Evolutionary conservation across 2,888 invertebrate genomes (phyloP).

Genomic region (Plutella xylostella): DNA sequence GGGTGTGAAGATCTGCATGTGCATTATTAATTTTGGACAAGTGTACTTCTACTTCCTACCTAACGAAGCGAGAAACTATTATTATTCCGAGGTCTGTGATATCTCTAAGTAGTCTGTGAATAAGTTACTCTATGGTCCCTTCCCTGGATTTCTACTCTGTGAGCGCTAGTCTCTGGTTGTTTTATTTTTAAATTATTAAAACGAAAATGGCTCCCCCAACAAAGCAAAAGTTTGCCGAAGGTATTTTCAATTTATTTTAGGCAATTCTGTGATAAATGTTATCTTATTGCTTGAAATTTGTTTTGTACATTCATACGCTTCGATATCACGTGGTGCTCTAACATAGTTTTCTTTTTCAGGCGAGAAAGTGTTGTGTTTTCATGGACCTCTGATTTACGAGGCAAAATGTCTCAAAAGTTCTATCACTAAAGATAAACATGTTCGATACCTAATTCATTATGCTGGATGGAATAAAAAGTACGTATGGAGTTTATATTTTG

Average conservation of each 20-base stretch:
- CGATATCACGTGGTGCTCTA: not conserved
- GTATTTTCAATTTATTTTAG: constrained; percentile 49
- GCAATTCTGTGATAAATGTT: too few relatives aligned
- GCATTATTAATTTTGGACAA: too few relatives aligned
- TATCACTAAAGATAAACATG: constrained; percentile 85
- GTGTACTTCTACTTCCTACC: too few relatives aligned
- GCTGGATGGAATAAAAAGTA: constrained; percentile 99
- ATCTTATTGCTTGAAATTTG: not conserved
- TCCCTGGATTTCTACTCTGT: too few relatives aligned
- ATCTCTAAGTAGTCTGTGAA: too few relatives aligned
- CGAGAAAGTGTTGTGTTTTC: constrained; percentile 93
- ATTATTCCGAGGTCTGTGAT: too few relatives aligned
- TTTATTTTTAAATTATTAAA: constrained; percentile 5
- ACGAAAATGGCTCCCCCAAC: constrained; percentile 66
- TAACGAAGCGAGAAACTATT: too few relatives aligned
- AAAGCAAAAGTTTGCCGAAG: constrained; percentile 80
- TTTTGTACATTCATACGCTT: too few relatives aligned
- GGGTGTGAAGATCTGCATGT: too few relatives aligned
- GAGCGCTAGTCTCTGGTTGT: not conserved
- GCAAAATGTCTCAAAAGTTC: constrained; percentile 93
- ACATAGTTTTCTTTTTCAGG: constrained; percentile 55
- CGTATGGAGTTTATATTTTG: too few relatives aligned
- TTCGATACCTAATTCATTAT: constrained; percentile 95
- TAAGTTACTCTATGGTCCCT: too few relatives aligned
- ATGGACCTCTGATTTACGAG: constrained; percentile 96